A percentile compares a stretch with the other conserved stretches of the same genome.
Evolutionary conservation across 2,113 vertebrate genomes (phyloP).

Genomic region (Fukomys damarensis): DNA sequence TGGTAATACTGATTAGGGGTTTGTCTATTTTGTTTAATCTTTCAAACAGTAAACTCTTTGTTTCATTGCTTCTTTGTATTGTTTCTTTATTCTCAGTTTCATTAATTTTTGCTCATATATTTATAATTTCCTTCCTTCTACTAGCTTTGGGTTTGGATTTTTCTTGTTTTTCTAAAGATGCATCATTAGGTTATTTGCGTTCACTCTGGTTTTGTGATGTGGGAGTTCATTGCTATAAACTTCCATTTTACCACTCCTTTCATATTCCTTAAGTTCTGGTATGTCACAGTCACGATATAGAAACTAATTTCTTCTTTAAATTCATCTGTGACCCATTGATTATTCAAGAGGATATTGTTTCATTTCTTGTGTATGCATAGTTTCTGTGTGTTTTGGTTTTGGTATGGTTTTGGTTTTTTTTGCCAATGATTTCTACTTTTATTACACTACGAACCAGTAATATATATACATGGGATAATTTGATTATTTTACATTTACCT

Average conservation of each 20-base stretch:
- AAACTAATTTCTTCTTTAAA: background rate
- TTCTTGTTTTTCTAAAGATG: background rate
- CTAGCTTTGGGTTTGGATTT: background rate
- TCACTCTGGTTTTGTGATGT: background rate
- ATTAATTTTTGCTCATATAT: background rate
- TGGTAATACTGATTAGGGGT: background rate
- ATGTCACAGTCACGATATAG: background rate
- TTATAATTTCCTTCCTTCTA: background rate
- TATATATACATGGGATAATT: background rate
- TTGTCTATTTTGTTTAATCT: background rate
- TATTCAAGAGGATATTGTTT: background rate
- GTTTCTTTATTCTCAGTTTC: background rate
- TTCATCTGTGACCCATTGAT: background rate
- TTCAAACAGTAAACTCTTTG: background rate
- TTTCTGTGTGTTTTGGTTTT: too few relatives aligned
- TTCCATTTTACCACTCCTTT: background rate
- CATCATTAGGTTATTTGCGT: background rate
- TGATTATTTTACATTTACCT: background rate
- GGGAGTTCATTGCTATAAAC: background rate
- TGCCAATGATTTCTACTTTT: background rate
- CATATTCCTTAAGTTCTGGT: background rate
- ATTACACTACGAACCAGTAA: background rate
- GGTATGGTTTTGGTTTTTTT: too few relatives aligned
- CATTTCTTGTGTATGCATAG: background rate
- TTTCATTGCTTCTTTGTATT: background rate